Evolutionary conservation across 1,140 invertebrate species (phyloP).

Genomic region (Pseudomyrmex flavicornis): DNA sequence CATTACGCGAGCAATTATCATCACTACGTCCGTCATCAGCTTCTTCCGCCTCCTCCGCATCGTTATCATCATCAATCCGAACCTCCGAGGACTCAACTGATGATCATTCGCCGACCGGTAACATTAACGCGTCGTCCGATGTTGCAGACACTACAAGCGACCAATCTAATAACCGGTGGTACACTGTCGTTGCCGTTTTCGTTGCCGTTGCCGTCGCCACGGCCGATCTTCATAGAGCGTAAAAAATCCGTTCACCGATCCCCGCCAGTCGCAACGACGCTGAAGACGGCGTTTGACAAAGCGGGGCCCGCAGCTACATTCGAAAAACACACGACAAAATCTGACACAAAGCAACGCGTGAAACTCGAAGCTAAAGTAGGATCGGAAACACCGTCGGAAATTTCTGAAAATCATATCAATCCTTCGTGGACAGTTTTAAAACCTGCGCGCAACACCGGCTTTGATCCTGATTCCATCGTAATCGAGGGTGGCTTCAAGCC

Average conservation of each 20-base stretch:
- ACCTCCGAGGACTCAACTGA: slow-evolving; percentile 75
- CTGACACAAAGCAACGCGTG: slow-evolving; percentile 69
- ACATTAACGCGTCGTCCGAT: slow-evolving; percentile 71
- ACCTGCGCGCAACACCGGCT: slow-evolving; percentile 89
- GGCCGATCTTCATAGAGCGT: slow-evolving; percentile 74
- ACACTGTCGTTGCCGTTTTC: slow-evolving; percentile 71
- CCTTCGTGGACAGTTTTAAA: slow-evolving; percentile 57
- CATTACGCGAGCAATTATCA: slow-evolving; percentile 69
- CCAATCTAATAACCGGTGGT: slow-evolving; percentile 47
- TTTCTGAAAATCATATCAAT: background rate
- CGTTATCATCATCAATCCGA: slow-evolving; percentile 66
- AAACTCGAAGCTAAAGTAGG: slow-evolving; percentile 74
- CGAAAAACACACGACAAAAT: slow-evolving; percentile 71
- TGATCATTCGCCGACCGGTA: slow-evolving; percentile 74
- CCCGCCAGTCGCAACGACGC: slow-evolving; percentile 41
- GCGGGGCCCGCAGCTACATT: background rate
- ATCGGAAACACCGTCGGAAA: slow-evolving; percentile 34
- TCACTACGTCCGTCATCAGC: slow-evolving; percentile 64
- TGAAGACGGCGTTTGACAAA: slow-evolving; percentile 41
- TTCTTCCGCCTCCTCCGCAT: slow-evolving; percentile 53
- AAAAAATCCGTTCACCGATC: slow-evolving; percentile 78
- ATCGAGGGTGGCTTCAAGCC: slow-evolving; percentile 94
- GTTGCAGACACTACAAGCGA: slow-evolving; percentile 68
- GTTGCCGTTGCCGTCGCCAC: slow-evolving; percentile 64
- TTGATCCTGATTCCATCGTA: slow-evolving; percentile 91